Evolutionary conservation across 1,140 invertebrate species (phyloP).

Genomic region (Orchestia grillus): DNA sequence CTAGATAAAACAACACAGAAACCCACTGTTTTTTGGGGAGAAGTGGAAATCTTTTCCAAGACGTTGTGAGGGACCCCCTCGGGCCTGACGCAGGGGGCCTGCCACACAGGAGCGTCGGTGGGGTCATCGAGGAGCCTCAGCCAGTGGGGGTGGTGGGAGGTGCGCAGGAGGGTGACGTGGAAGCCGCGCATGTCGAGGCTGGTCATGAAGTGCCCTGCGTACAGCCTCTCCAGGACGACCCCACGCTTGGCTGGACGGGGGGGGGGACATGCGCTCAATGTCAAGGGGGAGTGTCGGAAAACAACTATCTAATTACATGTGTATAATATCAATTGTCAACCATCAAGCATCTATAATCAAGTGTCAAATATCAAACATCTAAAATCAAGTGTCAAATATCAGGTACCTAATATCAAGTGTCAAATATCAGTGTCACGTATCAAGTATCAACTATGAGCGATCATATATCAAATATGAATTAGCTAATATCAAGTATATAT

Average conservation of each 20-base stretch:
- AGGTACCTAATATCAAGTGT: too few relatives aligned
- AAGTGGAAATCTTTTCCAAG: neutral
- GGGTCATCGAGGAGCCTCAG: slow-evolving; percentile 75
- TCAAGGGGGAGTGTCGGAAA: too few relatives aligned
- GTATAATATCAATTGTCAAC: too few relatives aligned
- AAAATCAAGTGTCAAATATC: too few relatives aligned
- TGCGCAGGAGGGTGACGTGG: slow-evolving; percentile 78
- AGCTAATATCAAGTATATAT: too few relatives aligned
- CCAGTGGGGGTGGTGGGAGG: slow-evolving; percentile 71
- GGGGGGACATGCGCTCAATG: neutral
- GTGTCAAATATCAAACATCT: too few relatives aligned
- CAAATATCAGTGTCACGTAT: too few relatives aligned
- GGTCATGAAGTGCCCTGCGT: slow-evolving; percentile 82
- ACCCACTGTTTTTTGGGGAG: neutral
- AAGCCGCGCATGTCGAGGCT: slow-evolving; percentile 86
- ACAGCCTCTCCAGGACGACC: slow-evolving; percentile 76
- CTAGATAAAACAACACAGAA: too few relatives aligned
- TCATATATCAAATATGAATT: too few relatives aligned
- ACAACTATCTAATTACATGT: too few relatives aligned
- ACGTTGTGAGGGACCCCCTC: neutral
- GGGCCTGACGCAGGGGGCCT: slow-evolving; percentile 69
- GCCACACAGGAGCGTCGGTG: slow-evolving; percentile 77
- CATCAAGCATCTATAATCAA: too few relatives aligned
- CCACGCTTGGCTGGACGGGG: slow-evolving; percentile 39
- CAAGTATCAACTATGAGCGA: too few relatives aligned